Conservation (phyloP, 2,888 invertebrate genomes). For the Antheraea assamensis region DNA sequence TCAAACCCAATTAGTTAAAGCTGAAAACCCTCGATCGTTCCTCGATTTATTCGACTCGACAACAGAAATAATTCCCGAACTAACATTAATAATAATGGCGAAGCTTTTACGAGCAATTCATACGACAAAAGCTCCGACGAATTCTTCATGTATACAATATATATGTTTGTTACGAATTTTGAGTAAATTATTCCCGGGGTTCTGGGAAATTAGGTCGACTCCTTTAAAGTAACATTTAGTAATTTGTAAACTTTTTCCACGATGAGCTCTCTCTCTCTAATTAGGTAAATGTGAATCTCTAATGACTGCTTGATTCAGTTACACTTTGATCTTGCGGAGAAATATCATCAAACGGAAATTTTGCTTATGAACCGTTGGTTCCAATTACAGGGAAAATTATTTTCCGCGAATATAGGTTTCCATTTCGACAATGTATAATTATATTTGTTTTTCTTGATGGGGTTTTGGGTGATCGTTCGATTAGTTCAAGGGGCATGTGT, state of each 20-base stretch:
- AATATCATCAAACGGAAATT: slow-evolving; percentile 4
- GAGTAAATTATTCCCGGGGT: slow-evolving; percentile 33
- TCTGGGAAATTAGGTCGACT: slow-evolving; percentile 26
- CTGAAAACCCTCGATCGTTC: background rate
- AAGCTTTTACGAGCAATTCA: slow-evolving; percentile 38
- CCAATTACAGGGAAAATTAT: slow-evolving; percentile 4
- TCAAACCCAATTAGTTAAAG: slow-evolving; percentile 14
- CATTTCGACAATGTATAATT: background rate
- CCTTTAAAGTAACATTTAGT: slow-evolving; percentile 21
- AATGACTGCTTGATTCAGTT: slow-evolving; percentile 14
- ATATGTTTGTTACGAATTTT: slow-evolving; percentile 3
- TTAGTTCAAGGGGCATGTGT: background rate
- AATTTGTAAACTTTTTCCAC: slow-evolving; percentile 29
- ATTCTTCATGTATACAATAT: slow-evolving; percentile 37
- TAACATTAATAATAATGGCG: slow-evolving; percentile 42
- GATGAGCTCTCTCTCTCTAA: slow-evolving; percentile 14
- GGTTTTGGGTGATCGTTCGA: background rate
- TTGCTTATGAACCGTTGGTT: background rate
- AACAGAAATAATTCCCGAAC: slow-evolving; percentile 20
- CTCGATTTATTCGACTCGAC: slow-evolving; percentile 10
- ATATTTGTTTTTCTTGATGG: background rate
- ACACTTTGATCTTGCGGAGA: slow-evolving; percentile 12
- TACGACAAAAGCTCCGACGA: slow-evolving; percentile 35
- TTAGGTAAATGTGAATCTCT: slow-evolving; percentile 13
- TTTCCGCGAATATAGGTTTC: background rate